phyloP scores from a whole-genome alignment of 1,140 invertebrate genomes.

The Tachypleus tridentatus region DNA sequence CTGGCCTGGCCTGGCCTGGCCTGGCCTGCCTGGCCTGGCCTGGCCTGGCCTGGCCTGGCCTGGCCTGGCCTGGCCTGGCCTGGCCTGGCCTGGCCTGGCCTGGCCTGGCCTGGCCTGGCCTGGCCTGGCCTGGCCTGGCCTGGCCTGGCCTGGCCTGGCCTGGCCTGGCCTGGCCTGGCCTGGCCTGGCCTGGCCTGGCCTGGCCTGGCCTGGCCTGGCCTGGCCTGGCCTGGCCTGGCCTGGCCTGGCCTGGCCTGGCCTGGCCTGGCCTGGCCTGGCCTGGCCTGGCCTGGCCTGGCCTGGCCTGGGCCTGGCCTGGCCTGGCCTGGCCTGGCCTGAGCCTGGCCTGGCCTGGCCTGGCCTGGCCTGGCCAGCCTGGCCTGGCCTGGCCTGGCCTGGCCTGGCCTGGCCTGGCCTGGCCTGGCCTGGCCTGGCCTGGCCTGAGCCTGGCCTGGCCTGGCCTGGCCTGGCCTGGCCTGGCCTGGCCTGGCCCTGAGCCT shows the following conservation, averaged over 20 bases:
- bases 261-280: slow-evolving; percentile 21
- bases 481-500: slow-evolving; percentile 22
- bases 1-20: slow-evolving; percentile 18
- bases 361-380: slow-evolving; percentile 21
- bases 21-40: no score
- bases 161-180: slow-evolving; percentile 19
- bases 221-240: slow-evolving; percentile 26
- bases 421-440: slow-evolving; percentile 25
- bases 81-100: slow-evolving; percentile 26
- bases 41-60: slow-evolving; percentile 26
- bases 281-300: slow-evolving; percentile 18
- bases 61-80: slow-evolving; percentile 24
- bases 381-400: slow-evolving; percentile 26
- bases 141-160: slow-evolving; percentile 25
- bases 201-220: slow-evolving; percentile 18
- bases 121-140: slow-evolving; percentile 22
- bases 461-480: slow-evolving; percentile 22
- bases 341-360: slow-evolving; percentile 23
- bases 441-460: slow-evolving; percentile 25
- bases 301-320: slow-evolving; percentile 24
- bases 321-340: slow-evolving; percentile 25
- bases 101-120: slow-evolving; percentile 25
- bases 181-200: slow-evolving; percentile 19
- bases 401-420: slow-evolving; percentile 26
- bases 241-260: slow-evolving; percentile 21